phyloP scores from a whole-genome alignment of 2,888 invertebrate genomes.

The Spicauda simplicius region DNA sequence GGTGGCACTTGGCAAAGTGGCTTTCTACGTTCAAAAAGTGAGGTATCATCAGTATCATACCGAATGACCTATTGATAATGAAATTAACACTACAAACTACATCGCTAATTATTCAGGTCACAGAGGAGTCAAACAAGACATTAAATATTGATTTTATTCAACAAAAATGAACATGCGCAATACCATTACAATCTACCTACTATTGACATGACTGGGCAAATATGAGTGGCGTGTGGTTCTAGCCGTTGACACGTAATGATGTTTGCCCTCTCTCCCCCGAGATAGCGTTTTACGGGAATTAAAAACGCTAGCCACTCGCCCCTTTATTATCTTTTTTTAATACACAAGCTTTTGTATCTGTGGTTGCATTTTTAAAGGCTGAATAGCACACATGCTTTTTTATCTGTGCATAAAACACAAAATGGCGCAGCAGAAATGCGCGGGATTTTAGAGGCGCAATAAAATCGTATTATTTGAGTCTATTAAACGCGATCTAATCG shows the following conservation, averaged over 20 bases:
- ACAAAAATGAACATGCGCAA: constrained; percentile 36
- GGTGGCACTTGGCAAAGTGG: too few relatives aligned
- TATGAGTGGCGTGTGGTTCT: constrained; percentile 34
- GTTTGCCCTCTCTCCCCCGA: constrained; percentile 75
- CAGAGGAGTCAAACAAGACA: constrained; percentile 19
- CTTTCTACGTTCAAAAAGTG: too few relatives aligned
- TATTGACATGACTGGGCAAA: constrained; percentile 37
- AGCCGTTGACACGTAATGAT: constrained; percentile 61
- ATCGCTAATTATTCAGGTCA: constrained; percentile 31
- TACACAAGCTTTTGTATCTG: constrained; percentile 27
- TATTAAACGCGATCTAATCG: constrained; percentile 29
- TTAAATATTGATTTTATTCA: constrained; percentile 32
- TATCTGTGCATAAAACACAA: constrained; percentile 29
- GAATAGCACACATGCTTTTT: constrained; percentile 20
- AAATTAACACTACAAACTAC: neutral
- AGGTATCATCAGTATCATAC: too few relatives aligned
- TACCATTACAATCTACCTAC: constrained; percentile 31
- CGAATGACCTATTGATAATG: too few relatives aligned
- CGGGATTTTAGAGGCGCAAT: constrained; percentile 19
- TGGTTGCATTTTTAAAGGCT: too few relatives aligned
- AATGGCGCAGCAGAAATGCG: constrained; percentile 26
- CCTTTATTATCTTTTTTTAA: constrained; percentile 42
- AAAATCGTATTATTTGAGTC: constrained; percentile 24
- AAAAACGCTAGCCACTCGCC: constrained; percentile 56
- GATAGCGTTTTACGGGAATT: constrained; percentile 78